Evolutionary conservation across 2,797 vertebrate species (phyloP).

Genomic region (Erpetoichthys calabaricus): DNA sequence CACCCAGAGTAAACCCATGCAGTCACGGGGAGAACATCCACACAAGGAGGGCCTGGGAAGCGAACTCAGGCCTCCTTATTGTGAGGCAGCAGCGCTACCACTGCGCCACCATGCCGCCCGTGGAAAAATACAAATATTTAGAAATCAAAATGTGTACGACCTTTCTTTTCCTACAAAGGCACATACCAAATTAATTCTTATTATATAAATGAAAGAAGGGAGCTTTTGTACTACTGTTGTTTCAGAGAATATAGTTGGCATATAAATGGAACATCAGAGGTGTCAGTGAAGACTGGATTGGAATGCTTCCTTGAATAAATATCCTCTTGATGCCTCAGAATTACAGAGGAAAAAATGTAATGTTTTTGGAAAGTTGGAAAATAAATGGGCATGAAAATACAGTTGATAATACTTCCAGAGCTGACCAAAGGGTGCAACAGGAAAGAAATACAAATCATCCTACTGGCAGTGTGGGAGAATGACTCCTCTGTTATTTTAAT

Average conservation of each 20-base stretch:
- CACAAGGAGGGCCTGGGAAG: too few relatives aligned
- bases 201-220: not conserved
- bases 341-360: not conserved
- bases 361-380: too few relatives aligned
- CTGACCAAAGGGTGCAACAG: too few relatives aligned
- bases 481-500: too few relatives aligned
- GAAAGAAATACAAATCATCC: too few relatives aligned
- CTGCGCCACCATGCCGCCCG: slow-evolving; percentile 29
- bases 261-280: slow-evolving; percentile 14
- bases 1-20: too few relatives aligned
- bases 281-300: slow-evolving; percentile 19
- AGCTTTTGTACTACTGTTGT: not conserved
- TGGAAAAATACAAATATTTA: slow-evolving; percentile 36
- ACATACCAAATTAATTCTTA: slow-evolving; percentile 23
- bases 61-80: slow-evolving; percentile 9
- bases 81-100: slow-evolving; percentile 24
- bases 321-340: slow-evolving; percentile 16
- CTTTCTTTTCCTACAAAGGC: slow-evolving; percentile 27
- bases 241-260: slow-evolving; percentile 31
- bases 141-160: slow-evolving; percentile 38
- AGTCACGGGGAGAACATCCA: too few relatives aligned
- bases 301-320: slow-evolving; percentile 27
- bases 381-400: too few relatives aligned
- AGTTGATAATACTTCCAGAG: too few relatives aligned
- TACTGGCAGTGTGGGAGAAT: too few relatives aligned